Conservation (phyloP, 2,888 invertebrate species). For the Sepioteuthis lessoniana region DNA sequence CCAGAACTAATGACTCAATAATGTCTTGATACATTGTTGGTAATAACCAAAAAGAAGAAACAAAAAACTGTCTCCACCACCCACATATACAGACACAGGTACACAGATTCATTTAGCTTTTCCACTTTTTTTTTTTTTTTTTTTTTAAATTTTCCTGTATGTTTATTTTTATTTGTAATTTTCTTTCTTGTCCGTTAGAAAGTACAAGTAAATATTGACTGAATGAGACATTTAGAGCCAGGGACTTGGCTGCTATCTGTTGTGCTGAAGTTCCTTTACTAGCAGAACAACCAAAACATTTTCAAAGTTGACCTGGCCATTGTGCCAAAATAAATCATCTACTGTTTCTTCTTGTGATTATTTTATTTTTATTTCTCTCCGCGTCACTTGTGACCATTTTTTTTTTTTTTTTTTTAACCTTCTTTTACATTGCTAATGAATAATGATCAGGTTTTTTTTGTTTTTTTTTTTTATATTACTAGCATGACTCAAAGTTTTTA, state of each 20-base stretch:
- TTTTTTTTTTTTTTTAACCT: background rate
- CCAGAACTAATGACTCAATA: too few species aligned
- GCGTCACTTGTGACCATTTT: background rate
- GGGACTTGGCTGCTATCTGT: background rate
- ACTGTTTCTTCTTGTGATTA: background rate
- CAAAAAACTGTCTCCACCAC: too few species aligned
- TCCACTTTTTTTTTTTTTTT: background rate
- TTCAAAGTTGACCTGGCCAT: background rate
- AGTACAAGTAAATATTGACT: background rate
- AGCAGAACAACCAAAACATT: background rate
- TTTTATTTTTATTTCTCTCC: background rate
- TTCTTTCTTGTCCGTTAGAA: background rate
- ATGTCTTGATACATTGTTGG: too few species aligned
- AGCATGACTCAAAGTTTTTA: too few species aligned
- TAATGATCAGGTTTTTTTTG: too few species aligned
- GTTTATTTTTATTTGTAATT: too few species aligned
- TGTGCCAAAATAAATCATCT: slow-evolving; percentile 33
- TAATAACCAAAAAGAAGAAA: background rate
- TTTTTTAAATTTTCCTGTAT: too few species aligned
- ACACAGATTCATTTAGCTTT: too few species aligned
- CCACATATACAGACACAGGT: too few species aligned
- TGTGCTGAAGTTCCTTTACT: slow-evolving; percentile 7
- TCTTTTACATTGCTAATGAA: too few species aligned
- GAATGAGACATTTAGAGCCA: background rate
- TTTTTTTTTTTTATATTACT: too few species aligned